These are phyloP conservation scores for Myotis yumanensis DNA, from an alignment of 2,113 vertebrate species.

Conservation along the genomic window DNA sequence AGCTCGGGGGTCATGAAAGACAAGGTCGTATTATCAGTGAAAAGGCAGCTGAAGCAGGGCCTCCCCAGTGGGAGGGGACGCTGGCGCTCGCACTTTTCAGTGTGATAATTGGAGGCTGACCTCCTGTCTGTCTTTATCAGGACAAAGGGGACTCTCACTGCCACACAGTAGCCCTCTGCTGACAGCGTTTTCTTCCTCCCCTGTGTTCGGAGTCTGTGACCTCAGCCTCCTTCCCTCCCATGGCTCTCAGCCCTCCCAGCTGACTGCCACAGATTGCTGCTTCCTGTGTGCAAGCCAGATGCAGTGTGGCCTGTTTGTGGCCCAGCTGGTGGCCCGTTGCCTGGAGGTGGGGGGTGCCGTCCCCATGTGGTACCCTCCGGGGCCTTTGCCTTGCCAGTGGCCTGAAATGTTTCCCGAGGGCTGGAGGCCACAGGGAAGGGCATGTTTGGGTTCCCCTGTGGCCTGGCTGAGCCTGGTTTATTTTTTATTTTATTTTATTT, in stretches of 20 bases:
- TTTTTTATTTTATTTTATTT: too few relatives aligned
- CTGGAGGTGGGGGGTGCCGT: neutral
- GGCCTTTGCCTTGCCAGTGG: neutral
- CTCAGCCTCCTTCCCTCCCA: neutral
- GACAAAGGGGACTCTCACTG: neutral
- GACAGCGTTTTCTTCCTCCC: neutral
- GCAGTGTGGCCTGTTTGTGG: neutral
- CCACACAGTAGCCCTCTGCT: neutral
- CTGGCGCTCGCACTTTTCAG: neutral
- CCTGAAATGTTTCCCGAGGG: neutral
- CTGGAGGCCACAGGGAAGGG: neutral
- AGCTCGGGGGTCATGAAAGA: neutral
- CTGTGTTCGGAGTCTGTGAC: neutral
- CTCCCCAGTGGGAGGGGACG: neutral
- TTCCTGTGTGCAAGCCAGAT: neutral
- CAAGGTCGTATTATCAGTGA: constrained; percentile 30
- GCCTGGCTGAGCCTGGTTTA: neutral
- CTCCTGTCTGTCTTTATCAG: neutral
- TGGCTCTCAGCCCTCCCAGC: neutral
- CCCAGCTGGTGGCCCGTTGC: neutral
- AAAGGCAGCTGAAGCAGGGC: neutral
- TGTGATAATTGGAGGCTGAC: neutral
- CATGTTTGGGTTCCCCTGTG: rapidly evolving
- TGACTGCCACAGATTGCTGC: neutral
- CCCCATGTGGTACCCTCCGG: neutral